Evolutionary conservation across 2,888 invertebrate genomes (phyloP).

Genomic region (Heliconius erato): DNA sequence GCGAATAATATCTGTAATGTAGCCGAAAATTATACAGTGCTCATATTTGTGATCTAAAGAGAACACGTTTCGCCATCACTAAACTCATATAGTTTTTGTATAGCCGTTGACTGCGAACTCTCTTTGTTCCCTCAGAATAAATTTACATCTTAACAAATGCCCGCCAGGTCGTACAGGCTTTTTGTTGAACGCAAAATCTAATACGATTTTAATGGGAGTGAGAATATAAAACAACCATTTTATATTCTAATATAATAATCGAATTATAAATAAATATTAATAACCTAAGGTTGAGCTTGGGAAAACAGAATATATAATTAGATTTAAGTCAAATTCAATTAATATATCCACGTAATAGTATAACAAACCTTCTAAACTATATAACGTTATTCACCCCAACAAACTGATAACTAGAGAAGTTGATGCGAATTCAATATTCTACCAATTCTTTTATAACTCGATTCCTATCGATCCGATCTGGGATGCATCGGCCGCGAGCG

Average conservation of each 20-base stretch:
- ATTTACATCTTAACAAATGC: conserved; percentile 81
- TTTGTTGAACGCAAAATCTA: conserved; percentile 68
- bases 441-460: conserved; percentile 58
- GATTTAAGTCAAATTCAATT: conserved; percentile 9
- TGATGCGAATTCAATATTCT: conserved; percentile 53
- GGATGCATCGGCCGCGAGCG: conserved; percentile 54
- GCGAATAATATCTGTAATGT: neutral
- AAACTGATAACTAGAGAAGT: conserved; percentile 53
- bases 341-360: conserved; percentile 4
- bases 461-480: conserved; percentile 56
- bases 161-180: conserved; percentile 67
- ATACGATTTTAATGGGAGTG: conserved; percentile 74
- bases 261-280: conserved; percentile 44
- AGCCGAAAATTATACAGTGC: conserved; percentile 23
- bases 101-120: conserved; percentile 60
- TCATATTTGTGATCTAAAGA: conserved; percentile 26
- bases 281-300: neutral
- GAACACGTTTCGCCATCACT: conserved; percentile 44
- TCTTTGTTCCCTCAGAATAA: conserved; percentile 67
- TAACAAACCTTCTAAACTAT: neutral
- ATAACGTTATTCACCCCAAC: conserved; percentile 50
- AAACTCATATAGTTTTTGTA: conserved; percentile 74
- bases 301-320: neutral
- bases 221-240: conserved; percentile 65
- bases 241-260: conserved; percentile 43